phyloP scores from a whole-genome alignment of 2,113 vertebrate species.

The Lepus timidus region DNA sequence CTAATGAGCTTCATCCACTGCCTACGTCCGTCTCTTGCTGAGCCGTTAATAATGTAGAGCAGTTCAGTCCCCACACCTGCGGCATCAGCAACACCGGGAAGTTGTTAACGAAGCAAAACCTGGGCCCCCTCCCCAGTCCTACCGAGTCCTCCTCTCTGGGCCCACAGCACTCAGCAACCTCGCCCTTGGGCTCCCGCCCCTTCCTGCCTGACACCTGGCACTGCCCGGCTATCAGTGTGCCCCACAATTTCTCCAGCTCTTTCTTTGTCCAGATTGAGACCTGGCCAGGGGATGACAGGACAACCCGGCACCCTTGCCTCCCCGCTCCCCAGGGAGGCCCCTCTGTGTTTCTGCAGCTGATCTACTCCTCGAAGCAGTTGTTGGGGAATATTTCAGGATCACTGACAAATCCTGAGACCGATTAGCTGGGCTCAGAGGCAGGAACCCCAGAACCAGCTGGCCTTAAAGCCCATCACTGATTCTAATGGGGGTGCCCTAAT shows the following conservation, averaged over 20 bases:
- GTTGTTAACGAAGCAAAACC: neutral
- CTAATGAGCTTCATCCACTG: rapidly evolving
- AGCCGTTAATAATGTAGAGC: neutral
- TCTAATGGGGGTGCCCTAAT: neutral
- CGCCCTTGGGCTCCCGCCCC: neutral
- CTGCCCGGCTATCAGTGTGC: neutral
- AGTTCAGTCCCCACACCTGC: neutral
- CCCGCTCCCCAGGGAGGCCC: no score
- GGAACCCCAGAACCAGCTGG: neutral
- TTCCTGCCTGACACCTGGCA: neutral
- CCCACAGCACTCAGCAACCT: no score
- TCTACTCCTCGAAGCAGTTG: neutral
- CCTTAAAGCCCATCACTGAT: neutral
- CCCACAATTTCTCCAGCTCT: neutral
- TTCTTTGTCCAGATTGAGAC: slow-evolving; percentile 26
- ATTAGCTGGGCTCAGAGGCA: neutral
- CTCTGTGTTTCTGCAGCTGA: slow-evolving; percentile 49
- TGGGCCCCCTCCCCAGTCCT: neutral
- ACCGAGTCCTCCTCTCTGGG: neutral
- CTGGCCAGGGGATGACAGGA: neutral
- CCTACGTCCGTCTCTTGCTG: neutral
- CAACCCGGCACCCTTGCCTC: neutral
- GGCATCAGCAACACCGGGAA: neutral
- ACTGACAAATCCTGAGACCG: slow-evolving; percentile 6
- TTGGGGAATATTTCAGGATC: slow-evolving; percentile 42